These are phyloP conservation scores for Scaptodrosophila latifasciaeformis DNA, from an alignment of 2,888 invertebrate genomes.

Conservation along the genomic window DNA sequence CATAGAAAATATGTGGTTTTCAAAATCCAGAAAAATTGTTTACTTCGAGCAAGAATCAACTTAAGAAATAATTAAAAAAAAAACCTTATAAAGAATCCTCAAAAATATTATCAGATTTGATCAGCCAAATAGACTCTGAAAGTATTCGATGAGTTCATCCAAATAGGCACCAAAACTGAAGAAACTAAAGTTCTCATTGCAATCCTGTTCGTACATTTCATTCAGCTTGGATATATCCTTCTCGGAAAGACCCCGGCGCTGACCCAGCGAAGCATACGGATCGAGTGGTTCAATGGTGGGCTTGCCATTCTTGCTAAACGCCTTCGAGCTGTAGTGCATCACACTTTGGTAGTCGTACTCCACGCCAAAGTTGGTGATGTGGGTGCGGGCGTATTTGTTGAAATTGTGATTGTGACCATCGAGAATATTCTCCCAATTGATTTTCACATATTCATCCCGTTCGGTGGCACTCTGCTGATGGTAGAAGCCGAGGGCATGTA, in stretches of 20 bases:
- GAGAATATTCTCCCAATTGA: conserved; percentile 82
- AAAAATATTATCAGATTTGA: background rate
- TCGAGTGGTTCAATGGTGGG: conserved; percentile 80
- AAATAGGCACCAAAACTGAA: conserved; percentile 55
- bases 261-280: conserved; percentile 76
- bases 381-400: conserved; percentile 80
- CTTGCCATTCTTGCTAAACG: conserved; percentile 82
- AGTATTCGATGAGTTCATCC: conserved; percentile 60
- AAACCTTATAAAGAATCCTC: background rate
- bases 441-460: conserved; percentile 84
- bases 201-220: conserved; percentile 76
- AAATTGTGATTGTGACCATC: conserved; percentile 78
- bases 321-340: conserved; percentile 83
- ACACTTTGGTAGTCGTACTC: conserved; percentile 83
- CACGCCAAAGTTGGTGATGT: conserved; percentile 81
- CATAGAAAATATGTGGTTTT: no score
- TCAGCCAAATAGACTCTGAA: conserved; percentile 52
- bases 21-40: no score
- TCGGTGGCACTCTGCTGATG: conserved; percentile 89
- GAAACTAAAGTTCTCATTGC: conserved; percentile 48
- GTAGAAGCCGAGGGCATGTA: conserved; percentile 88
- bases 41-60: no score
- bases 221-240: conserved; percentile 77
- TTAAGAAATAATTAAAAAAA: conserved; percentile 25
- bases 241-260: conserved; percentile 76